Percentiles rank a stretch among this genome's conserved stretches.
Conservation (phyloP, 2,797 vertebrate genomes). For the Fistularia commersonii region DNA sequence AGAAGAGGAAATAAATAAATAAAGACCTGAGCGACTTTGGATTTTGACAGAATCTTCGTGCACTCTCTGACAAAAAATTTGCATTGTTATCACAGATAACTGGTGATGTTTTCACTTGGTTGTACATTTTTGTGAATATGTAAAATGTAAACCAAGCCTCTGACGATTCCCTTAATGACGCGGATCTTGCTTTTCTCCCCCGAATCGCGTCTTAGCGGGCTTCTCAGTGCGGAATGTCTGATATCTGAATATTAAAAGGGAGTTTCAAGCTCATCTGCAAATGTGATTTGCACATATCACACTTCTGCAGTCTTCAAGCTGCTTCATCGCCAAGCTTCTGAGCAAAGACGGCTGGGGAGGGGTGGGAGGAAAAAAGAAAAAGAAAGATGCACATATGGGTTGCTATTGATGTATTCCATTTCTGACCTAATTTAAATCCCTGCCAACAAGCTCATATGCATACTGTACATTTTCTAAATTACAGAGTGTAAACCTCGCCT, state of each 20-base stretch:
- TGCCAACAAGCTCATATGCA: conserved; percentile 82
- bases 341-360: conserved; percentile 70
- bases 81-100: conserved; percentile 80
- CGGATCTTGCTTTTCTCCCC: conserved; percentile 67
- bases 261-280: conserved; percentile 85
- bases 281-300: conserved; percentile 85
- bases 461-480: conserved; percentile 83
- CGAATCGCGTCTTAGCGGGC: conserved; percentile 77
- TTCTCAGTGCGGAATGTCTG: conserved; percentile 75
- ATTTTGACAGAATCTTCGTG: conserved; percentile 74
- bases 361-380: conserved; percentile 36
- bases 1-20: conserved; percentile 40
- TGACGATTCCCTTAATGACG: conserved; percentile 76
- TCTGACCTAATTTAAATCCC: conserved; percentile 84
- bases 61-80: conserved; percentile 69
- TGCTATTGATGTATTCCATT: conserved; percentile 83
- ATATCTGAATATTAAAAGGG: conserved; percentile 85
- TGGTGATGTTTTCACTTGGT: conserved; percentile 76
- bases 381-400: conserved; percentile 79
- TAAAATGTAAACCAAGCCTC: conserved; percentile 76
- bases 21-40: conserved; percentile 73
- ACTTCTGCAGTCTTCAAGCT: conserved; percentile 79
- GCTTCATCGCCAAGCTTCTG: conserved; percentile 78
- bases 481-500: conserved; percentile 72
- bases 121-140: conserved; percentile 76